Conservation (phyloP, 2,113 vertebrate species). For the Stigmatopora argus region DNA sequence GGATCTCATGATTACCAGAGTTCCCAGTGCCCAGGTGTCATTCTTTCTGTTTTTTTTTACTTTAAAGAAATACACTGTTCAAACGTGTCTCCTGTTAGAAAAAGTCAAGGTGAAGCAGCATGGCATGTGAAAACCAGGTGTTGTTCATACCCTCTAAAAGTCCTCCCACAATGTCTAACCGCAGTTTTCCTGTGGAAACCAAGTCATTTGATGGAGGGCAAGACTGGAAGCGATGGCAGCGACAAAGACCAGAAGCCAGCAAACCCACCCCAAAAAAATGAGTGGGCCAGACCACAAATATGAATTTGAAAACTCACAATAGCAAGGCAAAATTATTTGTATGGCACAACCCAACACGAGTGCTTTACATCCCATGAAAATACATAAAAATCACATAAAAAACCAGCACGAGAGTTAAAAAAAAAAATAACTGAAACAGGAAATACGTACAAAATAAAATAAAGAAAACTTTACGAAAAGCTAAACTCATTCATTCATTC, state of each 20-base stretch:
- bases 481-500: no score
- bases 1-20: slow-evolving; percentile 5
- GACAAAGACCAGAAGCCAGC: slow-evolving; percentile 43
- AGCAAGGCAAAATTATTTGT: background rate
- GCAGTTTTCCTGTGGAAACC: slow-evolving; percentile 19
- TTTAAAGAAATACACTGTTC: background rate
- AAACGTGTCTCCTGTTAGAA: slow-evolving; percentile 32
- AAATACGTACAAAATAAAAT: no score
- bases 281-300: slow-evolving; percentile 23
- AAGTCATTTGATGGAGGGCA: slow-evolving; percentile 36
- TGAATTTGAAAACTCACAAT: slow-evolving; percentile 7
- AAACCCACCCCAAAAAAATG: slow-evolving; percentile 7
- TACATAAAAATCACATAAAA: no score
- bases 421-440: no score
- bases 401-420: no score
- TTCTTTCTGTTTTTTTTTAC: slow-evolving; percentile 35
- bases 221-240: slow-evolving; percentile 36
- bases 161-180: slow-evolving; percentile 18
- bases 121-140: slow-evolving; percentile 50
- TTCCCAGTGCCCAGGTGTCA: background rate
- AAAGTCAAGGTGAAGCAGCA: slow-evolving; percentile 32
- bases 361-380: no score
- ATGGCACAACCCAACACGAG: no score
- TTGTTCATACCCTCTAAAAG: slow-evolving; percentile 21
- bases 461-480: no score